Evolutionary conservation across 2,113 vertebrate species (phyloP).

Genomic region (Tretioscincus oriximinensis): DNA sequence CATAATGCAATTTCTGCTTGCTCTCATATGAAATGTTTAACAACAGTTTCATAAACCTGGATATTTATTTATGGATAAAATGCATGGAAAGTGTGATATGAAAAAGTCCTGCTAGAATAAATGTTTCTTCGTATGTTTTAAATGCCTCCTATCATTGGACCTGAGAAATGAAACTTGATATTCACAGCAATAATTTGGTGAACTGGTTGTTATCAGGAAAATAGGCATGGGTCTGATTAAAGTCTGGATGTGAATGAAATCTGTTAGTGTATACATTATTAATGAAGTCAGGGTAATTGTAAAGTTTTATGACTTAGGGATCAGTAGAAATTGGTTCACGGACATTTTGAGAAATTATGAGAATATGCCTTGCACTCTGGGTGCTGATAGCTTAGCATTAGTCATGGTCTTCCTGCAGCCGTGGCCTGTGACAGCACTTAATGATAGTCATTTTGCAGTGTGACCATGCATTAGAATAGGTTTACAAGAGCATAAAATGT

Average conservation of each 20-base stretch:
- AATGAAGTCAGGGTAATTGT: slow-evolving; percentile 91
- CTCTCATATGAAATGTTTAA: background rate
- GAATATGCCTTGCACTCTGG: slow-evolving; percentile 80
- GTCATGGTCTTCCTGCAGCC: slow-evolving; percentile 83
- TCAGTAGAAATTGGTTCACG: slow-evolving; percentile 90
- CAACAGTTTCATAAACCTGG: background rate
- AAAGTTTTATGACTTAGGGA: slow-evolving; percentile 88
- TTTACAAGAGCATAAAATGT: slow-evolving; percentile 82
- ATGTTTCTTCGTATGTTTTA: slow-evolving; percentile 55
- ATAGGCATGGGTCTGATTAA: slow-evolving; percentile 84
- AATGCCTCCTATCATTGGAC: slow-evolving; percentile 67
- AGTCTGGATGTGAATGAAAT: slow-evolving; percentile 81
- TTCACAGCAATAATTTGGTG: slow-evolving; percentile 78
- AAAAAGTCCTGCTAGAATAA: slow-evolving; percentile 49
- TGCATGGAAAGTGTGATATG: slow-evolving; percentile 32
- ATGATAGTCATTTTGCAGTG: slow-evolving; percentile 89
- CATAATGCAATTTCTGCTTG: background rate
- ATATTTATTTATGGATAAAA: slow-evolving; percentile 44
- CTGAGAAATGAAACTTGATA: slow-evolving; percentile 73
- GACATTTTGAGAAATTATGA: slow-evolving; percentile 93
- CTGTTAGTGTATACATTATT: slow-evolving; percentile 85
- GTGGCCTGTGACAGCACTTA: slow-evolving; percentile 84
- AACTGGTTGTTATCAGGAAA: slow-evolving; percentile 75
- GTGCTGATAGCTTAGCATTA: slow-evolving; percentile 84
- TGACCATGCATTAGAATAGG: slow-evolving; percentile 83